These are phyloP conservation scores for Aythya baeri DNA, from an alignment of 2,113 vertebrate genomes.

Conservation along the genomic window DNA sequence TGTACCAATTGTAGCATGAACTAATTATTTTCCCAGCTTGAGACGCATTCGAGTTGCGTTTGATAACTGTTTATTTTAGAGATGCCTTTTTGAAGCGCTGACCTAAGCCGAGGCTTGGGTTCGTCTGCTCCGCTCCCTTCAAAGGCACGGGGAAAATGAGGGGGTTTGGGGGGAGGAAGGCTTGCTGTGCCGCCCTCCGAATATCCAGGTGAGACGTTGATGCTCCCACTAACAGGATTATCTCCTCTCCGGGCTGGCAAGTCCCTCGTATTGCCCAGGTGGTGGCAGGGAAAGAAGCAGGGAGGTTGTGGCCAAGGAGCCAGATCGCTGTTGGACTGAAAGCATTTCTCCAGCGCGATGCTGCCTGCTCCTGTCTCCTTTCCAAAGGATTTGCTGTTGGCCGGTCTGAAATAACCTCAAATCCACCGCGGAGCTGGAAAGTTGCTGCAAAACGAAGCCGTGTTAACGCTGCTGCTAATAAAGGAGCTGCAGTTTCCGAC, in stretches of 20 bases:
- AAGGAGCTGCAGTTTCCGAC: not conserved
- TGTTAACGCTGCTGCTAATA: not conserved
- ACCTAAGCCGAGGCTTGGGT: not conserved
- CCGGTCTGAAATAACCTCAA: not conserved
- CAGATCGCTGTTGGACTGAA: fast-evolving
- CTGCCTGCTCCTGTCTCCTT: not conserved
- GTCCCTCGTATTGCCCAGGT: not conserved
- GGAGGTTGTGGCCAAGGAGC: not conserved
- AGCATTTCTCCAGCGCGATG: not conserved
- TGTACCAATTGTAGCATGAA: slow-evolving; percentile 43
- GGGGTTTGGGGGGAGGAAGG: not conserved
- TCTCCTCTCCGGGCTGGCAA: not conserved
- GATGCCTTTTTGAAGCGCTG: not conserved
- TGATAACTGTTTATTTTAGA: slow-evolving; percentile 44
- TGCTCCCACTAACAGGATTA: not conserved
- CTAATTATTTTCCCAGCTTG: slow-evolving; percentile 67
- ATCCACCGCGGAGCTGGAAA: not conserved
- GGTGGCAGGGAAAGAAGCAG: not conserved
- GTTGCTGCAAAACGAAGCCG: not conserved
- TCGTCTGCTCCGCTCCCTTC: not conserved
- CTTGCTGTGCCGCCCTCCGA: not conserved
- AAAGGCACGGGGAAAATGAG: not conserved
- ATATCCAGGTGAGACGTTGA: not conserved
- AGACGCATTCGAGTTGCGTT: slow-evolving; percentile 3
- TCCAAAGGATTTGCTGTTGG: not conserved